Base-by-base conservation (phyloP, 2,113 vertebrate species). In the Monopterus albus region DNA sequence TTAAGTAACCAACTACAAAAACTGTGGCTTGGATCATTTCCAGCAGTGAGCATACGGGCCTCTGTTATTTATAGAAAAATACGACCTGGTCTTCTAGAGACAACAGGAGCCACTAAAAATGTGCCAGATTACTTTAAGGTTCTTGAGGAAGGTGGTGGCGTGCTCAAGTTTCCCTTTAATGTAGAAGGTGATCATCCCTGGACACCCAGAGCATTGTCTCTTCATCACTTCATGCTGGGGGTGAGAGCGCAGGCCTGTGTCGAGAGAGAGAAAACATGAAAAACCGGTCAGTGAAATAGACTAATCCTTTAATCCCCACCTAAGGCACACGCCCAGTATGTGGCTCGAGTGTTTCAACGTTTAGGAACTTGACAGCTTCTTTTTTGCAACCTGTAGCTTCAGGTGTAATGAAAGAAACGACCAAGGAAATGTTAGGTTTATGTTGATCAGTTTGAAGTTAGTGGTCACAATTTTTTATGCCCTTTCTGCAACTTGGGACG, bases 141-240 rank as follows among this genome's bases (percentile, higher is more conserved):
- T 96, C 67, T 78, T 89, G 77, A 98, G 95, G 82, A 99, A 99
- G 31, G 79, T 1, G 21, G 50, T 73, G 4, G 96, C 94, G 0
- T 96, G 88, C 47, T 95, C 78, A 0, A 95, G 78, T 2, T 87
- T 70, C 6, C 97, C 98, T 76, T 96, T 97, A 50, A 98, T 93
- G 79, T 96, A 95, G 84, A 99, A 96, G 42, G 88, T 87, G 49
- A 99, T 21, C 94, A 99, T 97, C 4, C 98, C 98, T 0, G 97
- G 84, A 68, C 92, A 94, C 0, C 98, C 98, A 0, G 95, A 94
- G 77, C 95, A 95, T 78, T 99, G 98, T 21, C 53, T 92, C 88
- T 94, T 94, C 25, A 82, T 29, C 87, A 99, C 1, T 28, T 97
- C 91, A 0, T 96, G 79, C 87, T 98, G 96, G 0, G 96, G 96